Percentiles rank a stretch among this genome's conserved stretches.
Conservation (phyloP, 2,113 vertebrate species). For the Bubo blakistoni region DNA sequence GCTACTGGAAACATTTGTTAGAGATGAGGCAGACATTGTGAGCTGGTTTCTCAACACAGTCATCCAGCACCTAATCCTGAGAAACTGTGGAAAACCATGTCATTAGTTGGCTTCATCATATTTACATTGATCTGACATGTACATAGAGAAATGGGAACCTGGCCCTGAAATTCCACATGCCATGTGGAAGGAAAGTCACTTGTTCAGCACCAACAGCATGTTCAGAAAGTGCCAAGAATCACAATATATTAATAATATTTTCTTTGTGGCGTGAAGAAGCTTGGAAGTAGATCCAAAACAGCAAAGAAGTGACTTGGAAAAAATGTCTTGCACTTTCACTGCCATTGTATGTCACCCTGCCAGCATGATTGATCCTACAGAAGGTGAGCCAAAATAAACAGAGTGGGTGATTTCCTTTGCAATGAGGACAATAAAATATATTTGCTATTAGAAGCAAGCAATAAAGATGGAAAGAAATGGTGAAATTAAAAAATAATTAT, state of each 20-base stretch:
- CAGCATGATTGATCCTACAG: constrained; percentile 6
- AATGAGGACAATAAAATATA: background rate
- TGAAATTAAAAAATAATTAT: background rate
- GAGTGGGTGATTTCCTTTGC: background rate
- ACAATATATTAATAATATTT: constrained; percentile 48
- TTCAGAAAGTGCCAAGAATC: constrained; percentile 24
- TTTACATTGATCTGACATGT: background rate
- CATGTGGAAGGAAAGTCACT: background rate
- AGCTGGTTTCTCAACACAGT: background rate
- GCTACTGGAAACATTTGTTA: background rate
- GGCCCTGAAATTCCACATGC: background rate
- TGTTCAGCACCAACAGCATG: background rate
- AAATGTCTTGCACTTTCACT: background rate
- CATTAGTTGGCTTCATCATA: background rate
- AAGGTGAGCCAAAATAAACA: constrained; percentile 32
- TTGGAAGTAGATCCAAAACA: constrained; percentile 3
- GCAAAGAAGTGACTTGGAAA: constrained; percentile 12
- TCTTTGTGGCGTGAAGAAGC: background rate
- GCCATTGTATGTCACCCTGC: background rate
- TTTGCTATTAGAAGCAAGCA: background rate
- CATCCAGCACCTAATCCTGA: background rate
- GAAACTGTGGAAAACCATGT: background rate
- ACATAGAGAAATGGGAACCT: background rate
- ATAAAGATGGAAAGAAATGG: background rate
- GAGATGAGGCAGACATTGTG: background rate